These are phyloP conservation scores for Exocentrus adspersus DNA, from an alignment of 2,888 invertebrate species.

Conservation along the genomic window DNA sequence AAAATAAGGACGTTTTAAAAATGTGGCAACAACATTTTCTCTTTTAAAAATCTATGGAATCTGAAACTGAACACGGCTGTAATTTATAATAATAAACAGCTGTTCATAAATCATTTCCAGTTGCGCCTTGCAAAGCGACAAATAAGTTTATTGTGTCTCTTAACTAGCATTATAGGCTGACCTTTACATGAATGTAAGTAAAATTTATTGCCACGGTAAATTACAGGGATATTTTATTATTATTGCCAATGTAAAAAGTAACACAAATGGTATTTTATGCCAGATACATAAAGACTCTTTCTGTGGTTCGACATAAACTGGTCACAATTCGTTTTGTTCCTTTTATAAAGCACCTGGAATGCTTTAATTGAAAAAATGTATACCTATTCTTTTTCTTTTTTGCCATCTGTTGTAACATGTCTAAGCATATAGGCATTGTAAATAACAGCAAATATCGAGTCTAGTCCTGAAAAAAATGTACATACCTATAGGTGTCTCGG, in stretches of 20 bases:
- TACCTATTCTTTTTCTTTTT: not conserved
- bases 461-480: too few species aligned
- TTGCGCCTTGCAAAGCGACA: conserved; percentile 43
- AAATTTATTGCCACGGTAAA: not conserved
- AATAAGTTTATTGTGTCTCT: conserved; percentile 44
- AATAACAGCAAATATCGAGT: too few species aligned
- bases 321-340: too few species aligned
- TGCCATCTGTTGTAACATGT: not conserved
- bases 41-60: conserved; percentile 37
- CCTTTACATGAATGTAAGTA: conserved; percentile 29
- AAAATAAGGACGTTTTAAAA: conserved; percentile 10
- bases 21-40: conserved; percentile 29
- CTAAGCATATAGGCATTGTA: too few species aligned
- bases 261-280: not conserved
- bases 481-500: too few species aligned
- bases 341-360: too few species aligned
- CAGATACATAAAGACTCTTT: not conserved
- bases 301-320: too few species aligned
- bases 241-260: not conserved
- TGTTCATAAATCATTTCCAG: conserved; percentile 46
- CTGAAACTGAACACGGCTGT: conserved; percentile 33
- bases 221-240: conserved; percentile 4
- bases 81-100: conserved; percentile 37
- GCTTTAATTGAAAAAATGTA: too few species aligned
- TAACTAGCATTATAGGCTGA: conserved; percentile 39